Percentiles rank a stretch among this genome's conserved stretches.
Evolutionary conservation across 1,140 invertebrate species (phyloP).

Genomic region (Choristoneura fumiferana): DNA sequence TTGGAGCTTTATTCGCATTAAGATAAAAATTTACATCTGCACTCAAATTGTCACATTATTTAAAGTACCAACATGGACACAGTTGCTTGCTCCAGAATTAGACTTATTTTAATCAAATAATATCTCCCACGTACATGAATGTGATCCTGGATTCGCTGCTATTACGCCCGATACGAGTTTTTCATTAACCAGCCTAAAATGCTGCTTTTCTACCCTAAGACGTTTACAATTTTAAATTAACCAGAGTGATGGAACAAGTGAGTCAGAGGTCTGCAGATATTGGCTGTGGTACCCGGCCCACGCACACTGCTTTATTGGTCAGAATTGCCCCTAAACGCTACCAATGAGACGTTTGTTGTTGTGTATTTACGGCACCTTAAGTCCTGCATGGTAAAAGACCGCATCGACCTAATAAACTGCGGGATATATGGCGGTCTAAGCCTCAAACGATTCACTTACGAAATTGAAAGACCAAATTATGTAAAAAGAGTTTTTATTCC

Average conservation of each 20-base stretch:
- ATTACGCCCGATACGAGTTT: slow-evolving; percentile 23
- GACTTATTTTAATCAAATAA: slow-evolving; percentile 55
- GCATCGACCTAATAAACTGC: slow-evolving; percentile 50
- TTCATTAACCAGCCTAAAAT: slow-evolving; percentile 34
- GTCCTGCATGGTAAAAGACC: slow-evolving; percentile 46
- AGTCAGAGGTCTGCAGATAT: slow-evolving; percentile 36
- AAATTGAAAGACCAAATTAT: slow-evolving; percentile 30
- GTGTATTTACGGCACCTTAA: slow-evolving; percentile 65
- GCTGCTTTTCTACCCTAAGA: slow-evolving; percentile 26
- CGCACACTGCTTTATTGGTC: slow-evolving; percentile 66
- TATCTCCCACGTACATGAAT: slow-evolving; percentile 50
- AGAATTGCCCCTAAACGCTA: slow-evolving; percentile 71
- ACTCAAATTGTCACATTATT: slow-evolving; percentile 13
- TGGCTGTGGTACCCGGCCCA: slow-evolving; percentile 56
- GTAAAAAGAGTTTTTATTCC: slow-evolving; percentile 3
- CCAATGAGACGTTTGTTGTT: slow-evolving; percentile 65
- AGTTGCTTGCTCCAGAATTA: slow-evolving; percentile 34
- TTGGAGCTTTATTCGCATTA: neutral
- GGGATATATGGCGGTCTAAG: slow-evolving; percentile 45
- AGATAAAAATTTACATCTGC: slow-evolving; percentile 10
- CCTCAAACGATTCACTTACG: slow-evolving; percentile 30
- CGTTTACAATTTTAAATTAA: slow-evolving; percentile 20
- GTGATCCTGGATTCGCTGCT: slow-evolving; percentile 41
- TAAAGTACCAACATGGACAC: neutral
- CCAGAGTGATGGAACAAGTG: slow-evolving; percentile 12